phyloP scores from a whole-genome alignment of 2,888 invertebrate species.

The Acleris emargana region DNA sequence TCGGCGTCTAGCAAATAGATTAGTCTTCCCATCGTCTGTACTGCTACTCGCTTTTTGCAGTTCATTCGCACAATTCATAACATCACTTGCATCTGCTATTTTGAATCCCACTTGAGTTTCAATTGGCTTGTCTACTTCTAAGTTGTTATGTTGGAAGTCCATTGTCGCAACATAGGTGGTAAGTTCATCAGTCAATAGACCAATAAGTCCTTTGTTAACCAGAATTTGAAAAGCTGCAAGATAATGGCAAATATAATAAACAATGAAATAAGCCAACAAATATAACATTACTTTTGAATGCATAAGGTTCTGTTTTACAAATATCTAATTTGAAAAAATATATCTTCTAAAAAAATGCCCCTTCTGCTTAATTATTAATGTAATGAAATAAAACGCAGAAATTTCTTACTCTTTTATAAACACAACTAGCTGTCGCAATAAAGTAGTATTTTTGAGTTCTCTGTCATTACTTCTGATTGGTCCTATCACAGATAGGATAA shows the following conservation, averaged over 20 bases:
- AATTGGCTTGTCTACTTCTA: conserved; percentile 46
- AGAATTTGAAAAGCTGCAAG: conserved; percentile 76
- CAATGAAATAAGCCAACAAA: background rate
- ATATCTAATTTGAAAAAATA: too few species aligned
- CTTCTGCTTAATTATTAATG: too few species aligned
- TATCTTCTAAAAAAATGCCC: too few species aligned
- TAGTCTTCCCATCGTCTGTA: conserved; percentile 42
- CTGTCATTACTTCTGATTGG: too few species aligned
- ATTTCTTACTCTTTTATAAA: too few species aligned
- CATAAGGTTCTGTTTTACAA: too few species aligned
- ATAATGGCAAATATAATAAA: conserved; percentile 8
- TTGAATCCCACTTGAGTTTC: conserved; percentile 42
- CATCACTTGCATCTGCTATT: conserved; percentile 16
- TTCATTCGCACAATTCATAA: background rate
- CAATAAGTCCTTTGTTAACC: conserved; percentile 73
- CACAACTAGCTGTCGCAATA: too few species aligned
- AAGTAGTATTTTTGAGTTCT: too few species aligned
- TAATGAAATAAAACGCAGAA: too few species aligned
- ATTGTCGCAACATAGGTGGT: conserved; percentile 66
- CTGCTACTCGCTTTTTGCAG: conserved; percentile 3
- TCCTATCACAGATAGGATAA: too few species aligned
- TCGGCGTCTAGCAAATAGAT: conserved; percentile 61
- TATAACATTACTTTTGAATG: too few species aligned
- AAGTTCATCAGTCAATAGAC: conserved; percentile 70
- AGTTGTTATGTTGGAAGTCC: conserved; percentile 68